Conservation (phyloP, 2,888 invertebrate species). For the Cylindroiulus punctatus region DNA sequence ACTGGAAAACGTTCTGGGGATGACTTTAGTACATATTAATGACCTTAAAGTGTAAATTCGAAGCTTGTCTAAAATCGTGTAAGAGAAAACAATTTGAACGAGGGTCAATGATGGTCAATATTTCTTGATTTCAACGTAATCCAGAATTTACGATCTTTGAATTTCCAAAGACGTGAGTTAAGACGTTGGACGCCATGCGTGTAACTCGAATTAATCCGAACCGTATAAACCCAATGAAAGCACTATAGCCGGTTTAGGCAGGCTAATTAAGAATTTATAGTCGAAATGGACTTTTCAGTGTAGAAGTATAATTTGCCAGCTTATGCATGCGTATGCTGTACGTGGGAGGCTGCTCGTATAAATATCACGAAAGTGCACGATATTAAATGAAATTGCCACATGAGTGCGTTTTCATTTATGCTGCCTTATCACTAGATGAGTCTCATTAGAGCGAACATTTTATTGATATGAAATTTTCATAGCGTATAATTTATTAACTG, state of each 20-base stretch:
- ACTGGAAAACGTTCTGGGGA: too few species aligned
- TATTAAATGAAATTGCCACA: slow-evolving; percentile 38
- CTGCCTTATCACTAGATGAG: slow-evolving; percentile 23
- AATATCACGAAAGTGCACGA: not conserved
- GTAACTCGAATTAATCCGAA: not conserved
- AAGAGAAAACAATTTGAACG: too few species aligned
- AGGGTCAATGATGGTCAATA: not conserved
- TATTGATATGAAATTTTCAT: slow-evolving; percentile 38
- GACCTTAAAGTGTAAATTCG: too few species aligned
- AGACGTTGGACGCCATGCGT: not conserved
- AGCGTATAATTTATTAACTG: slow-evolving; percentile 26
- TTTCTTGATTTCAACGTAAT: not conserved
- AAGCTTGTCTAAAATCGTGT: too few species aligned
- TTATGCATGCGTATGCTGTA: not conserved
- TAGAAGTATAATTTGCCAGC: not conserved
- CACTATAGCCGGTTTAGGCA: not conserved
- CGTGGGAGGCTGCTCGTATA: not conserved
- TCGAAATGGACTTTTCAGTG: not conserved
- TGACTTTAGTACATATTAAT: too few species aligned
- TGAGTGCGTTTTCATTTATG: slow-evolving; percentile 13
- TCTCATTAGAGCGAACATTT: slow-evolving; percentile 42
- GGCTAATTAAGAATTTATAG: slow-evolving; percentile 29
- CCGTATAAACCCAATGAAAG: not conserved
- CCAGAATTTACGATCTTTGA: not conserved
- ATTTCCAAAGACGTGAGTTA: not conserved